Conservation (phyloP, 2,113 vertebrate genomes). For the Gyps fulvus region DNA sequence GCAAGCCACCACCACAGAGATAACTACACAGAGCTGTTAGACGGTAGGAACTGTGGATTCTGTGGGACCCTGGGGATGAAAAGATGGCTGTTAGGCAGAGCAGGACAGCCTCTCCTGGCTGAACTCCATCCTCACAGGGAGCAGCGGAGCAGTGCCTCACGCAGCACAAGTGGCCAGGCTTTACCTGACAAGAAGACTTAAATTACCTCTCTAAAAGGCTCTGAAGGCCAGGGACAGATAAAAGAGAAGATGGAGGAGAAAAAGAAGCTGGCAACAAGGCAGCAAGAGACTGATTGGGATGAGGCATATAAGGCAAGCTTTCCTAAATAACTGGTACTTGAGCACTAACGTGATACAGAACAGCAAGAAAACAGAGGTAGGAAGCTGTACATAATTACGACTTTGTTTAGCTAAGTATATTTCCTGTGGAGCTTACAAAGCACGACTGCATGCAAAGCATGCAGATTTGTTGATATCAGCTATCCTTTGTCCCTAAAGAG, state of each 20-base stretch:
- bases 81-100: neutral
- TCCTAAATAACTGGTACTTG: neutral
- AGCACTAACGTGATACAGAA: neutral
- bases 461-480: neutral
- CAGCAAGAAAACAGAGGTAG: neutral
- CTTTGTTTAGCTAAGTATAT: neutral
- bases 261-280: neutral
- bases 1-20: neutral
- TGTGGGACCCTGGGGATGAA: neutral
- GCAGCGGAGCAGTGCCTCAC: neutral
- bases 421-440: conserved; percentile 21
- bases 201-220: neutral
- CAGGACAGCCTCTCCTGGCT: neutral
- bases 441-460: neutral
- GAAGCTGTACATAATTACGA: neutral
- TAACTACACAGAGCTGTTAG: fast-evolving
- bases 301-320: neutral
- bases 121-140: fast-evolving
- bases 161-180: neutral
- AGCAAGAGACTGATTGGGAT: neutral
- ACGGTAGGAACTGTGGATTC: neutral
- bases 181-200: neutral
- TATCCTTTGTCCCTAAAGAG: neutral
- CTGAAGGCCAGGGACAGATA: neutral
- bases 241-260: neutral